Conservation (phyloP, 2,113 vertebrate species). For the Ailurus styani region DNA sequence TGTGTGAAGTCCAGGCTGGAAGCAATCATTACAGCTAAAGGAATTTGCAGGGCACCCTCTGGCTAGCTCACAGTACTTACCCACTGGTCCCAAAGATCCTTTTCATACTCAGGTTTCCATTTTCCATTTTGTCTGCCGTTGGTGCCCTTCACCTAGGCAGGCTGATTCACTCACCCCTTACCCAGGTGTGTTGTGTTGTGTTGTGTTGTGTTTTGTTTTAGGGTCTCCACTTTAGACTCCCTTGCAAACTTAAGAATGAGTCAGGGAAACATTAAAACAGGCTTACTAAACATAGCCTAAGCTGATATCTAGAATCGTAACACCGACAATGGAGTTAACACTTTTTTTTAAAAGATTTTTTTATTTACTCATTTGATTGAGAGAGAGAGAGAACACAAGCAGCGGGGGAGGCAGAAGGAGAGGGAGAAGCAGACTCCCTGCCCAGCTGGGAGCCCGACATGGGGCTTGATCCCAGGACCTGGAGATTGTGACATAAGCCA, state of each 20-base stretch:
- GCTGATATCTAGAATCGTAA: neutral
- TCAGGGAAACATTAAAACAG: neutral
- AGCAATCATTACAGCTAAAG: neutral
- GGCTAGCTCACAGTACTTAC: neutral
- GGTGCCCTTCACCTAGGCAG: neutral
- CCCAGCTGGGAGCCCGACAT: neutral
- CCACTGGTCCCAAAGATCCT: neutral
- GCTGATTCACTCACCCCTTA: neutral
- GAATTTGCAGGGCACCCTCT: neutral
- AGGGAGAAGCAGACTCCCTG: neutral
- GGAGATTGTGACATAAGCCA: neutral
- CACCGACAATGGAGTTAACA: neutral
- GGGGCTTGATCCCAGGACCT: neutral
- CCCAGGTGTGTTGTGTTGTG: neutral
- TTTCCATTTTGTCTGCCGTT: neutral
- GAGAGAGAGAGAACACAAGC: neutral
- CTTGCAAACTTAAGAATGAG: neutral
- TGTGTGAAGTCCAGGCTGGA: constrained; percentile 8
- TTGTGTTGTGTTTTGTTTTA: neutral
- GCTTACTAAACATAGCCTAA: neutral
- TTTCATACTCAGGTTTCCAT: neutral
- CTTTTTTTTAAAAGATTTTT: neutral
- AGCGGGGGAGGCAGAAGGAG: neutral
- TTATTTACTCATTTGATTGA: neutral
- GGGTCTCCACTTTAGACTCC: neutral